Base-by-base conservation (phyloP, 2,888 invertebrate species). In the Tenthredo notha region DNA sequence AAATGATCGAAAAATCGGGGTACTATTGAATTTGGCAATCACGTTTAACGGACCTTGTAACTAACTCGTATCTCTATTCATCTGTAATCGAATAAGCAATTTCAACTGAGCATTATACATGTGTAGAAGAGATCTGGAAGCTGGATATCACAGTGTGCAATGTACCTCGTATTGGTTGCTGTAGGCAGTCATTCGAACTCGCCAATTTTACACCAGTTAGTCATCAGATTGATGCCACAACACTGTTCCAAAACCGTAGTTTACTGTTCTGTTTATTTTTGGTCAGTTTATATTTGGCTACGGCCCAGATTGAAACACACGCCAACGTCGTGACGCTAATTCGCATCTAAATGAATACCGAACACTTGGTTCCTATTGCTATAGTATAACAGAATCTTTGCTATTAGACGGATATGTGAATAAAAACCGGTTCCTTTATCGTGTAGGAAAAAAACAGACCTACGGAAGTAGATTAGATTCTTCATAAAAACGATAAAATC, bases 171-270 rank as follows among this genome's bases (percentile, higher is more conserved):
- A 29, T 72, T 21, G 72, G 37, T 43, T 72, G 40, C 37, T 1
- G 29, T 47, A 74, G 74, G 43, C 74, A 74, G 74, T 47, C 40
- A 74, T 74, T 43, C 43, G 40, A 43, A 74, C 43, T 74, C 43
- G 77, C 77, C 77, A 77, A 77, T 77, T 77, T 77, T 77, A 77
- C 54, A 77, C 77, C 29, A 77, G 77, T 77, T 77, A 77, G 77
- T 77, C 77, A 77, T 77, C 77, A 47, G 50, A 77, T 77, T 54
- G 77, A 77, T 77, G 77, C 77, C 54, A 54, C 77, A 77, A 50
- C 77, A 54, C 50, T 33, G 77, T 77, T 77, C 80, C 61, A 25
- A 80, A 80, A 80, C 40, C 40, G 61, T 80, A 37, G 54, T 61
- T 80, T 80, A 61, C 58, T 43, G 12, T 43, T 65, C 80, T 21